These are phyloP conservation scores for Heliothis subflexa DNA, from an alignment of 1,140 invertebrate genomes.

Conservation along the genomic window DNA sequence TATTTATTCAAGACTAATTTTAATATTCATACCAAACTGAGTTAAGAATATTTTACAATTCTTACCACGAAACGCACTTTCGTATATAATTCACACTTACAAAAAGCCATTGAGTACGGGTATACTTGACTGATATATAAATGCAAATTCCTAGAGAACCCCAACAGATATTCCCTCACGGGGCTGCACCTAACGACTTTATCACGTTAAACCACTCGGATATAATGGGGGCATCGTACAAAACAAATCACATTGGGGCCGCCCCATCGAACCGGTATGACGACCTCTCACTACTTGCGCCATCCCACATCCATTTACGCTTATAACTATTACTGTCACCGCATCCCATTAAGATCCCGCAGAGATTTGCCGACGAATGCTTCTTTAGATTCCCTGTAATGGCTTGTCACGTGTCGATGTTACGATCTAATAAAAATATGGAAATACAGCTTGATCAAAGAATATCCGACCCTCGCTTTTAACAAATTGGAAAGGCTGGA, in stretches of 20 bases:
- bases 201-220: constrained; percentile 39
- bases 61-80: no score
- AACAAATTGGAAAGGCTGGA: no score
- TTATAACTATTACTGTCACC: constrained; percentile 69
- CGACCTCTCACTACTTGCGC: neutral
- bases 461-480: neutral
- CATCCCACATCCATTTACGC: constrained; percentile 63
- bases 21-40: no score
- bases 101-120: neutral
- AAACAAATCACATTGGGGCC: constrained; percentile 50
- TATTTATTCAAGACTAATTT: no score
- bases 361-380: constrained; percentile 36
- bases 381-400: constrained; percentile 2
- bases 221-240: constrained; percentile 33
- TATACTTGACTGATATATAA: neutral
- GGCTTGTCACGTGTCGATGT: constrained; percentile 13
- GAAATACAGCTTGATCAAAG: constrained; percentile 25
- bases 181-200: constrained; percentile 37
- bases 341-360: constrained; percentile 58
- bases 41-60: no score
- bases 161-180: neutral
- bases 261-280: constrained; percentile 26
- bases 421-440: constrained; percentile 25
- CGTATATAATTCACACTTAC: neutral
- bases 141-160: constrained; percentile 36